Evolutionary conservation across 2,113 vertebrate species (phyloP).

Genomic region (Sinocyclocheilus maitianheensis): DNA sequence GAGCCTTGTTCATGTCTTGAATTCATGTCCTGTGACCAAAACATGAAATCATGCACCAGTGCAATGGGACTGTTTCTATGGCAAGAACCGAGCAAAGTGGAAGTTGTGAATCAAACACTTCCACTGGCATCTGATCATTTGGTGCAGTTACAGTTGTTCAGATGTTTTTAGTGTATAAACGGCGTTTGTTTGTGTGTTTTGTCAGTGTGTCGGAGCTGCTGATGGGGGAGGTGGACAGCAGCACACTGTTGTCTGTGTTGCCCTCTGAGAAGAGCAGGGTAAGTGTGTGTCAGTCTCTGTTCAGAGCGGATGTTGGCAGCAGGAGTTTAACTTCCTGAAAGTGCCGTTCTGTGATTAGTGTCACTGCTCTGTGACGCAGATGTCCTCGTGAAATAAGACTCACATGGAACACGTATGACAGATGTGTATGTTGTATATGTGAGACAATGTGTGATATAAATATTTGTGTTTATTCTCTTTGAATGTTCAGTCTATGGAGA

Average conservation of each 20-base stretch:
- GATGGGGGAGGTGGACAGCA: conserved; percentile 97
- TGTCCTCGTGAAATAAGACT: neutral
- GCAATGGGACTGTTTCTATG: neutral
- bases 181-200: neutral
- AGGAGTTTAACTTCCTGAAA: conserved; percentile 29
- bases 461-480: neutral
- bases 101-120: neutral
- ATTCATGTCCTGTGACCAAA: too few relatives aligned
- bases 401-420: neutral
- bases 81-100: neutral
- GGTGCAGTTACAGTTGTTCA: too few relatives aligned
- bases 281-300: conserved; percentile 56
- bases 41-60: neutral
- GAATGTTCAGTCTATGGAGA: conserved; percentile 84
- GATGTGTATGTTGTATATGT: too few relatives aligned
- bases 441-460: too few relatives aligned
- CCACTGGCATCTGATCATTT: too few relatives aligned
- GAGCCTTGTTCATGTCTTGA: too few relatives aligned
- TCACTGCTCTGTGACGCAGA: neutral
- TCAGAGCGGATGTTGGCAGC: neutral
- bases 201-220: conserved; percentile 90
- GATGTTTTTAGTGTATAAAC: too few relatives aligned
- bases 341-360: neutral
- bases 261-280: conserved; percentile 91
- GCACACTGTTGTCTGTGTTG: conserved; percentile 88